These are phyloP conservation scores for Chiloscyllium punctatum DNA, from an alignment of 2,797 vertebrate species.

Conservation along the genomic window DNA sequence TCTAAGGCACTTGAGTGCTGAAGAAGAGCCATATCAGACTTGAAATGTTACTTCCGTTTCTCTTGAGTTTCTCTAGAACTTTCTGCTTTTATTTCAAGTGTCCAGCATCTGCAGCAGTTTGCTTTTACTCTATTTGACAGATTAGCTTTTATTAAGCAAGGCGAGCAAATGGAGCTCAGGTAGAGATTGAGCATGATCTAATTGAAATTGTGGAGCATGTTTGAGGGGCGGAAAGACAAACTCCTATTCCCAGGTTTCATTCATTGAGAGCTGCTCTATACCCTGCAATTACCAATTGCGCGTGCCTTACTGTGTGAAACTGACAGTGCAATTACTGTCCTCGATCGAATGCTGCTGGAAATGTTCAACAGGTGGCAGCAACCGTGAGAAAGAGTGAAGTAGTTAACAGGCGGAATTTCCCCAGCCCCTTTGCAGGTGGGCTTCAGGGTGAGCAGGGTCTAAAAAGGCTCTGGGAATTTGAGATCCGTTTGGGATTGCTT, in stretches of 20 bases:
- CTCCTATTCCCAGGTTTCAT: not conserved
- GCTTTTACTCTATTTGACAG: too few relatives aligned
- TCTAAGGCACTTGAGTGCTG: too few relatives aligned
- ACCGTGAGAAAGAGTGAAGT: not conserved
- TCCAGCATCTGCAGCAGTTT: too few relatives aligned
- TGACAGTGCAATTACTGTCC: not conserved
- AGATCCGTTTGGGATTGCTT: not conserved
- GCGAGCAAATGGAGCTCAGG: not conserved
- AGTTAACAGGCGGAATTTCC: not conserved
- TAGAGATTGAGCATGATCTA: not conserved
- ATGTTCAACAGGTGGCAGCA: not conserved
- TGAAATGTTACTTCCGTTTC: too few relatives aligned
- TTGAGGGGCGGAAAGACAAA: not conserved
- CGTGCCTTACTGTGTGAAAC: not conserved
- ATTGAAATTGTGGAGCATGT: not conserved
- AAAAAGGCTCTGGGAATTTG: not conserved
- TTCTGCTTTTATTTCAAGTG: too few relatives aligned
- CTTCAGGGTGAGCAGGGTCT: not conserved
- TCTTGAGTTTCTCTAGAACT: too few relatives aligned
- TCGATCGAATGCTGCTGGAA: not conserved
- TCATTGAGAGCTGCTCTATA: not conserved
- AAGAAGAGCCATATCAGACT: too few relatives aligned
- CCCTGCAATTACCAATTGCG: not conserved
- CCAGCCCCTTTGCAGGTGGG: not conserved
- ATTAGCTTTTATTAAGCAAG: too few relatives aligned